Base-by-base conservation (phyloP, 1,140 invertebrate species). In the Notospermus geniculatus region DNA sequence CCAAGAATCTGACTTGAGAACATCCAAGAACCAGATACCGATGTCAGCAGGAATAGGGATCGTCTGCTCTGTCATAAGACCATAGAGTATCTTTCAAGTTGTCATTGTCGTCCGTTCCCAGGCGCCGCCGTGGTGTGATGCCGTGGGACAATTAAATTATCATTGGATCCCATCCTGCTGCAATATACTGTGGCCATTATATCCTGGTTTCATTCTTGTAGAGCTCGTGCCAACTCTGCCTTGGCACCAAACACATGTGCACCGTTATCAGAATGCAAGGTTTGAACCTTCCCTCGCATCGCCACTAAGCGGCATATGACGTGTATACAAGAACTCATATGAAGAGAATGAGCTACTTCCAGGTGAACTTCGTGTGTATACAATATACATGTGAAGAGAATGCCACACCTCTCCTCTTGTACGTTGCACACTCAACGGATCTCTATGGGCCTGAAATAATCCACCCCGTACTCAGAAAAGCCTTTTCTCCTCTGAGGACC, bases 101-200 rank as follows among this genome's bases (percentile, higher is more conserved):
- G 54, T 36, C 50, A 57, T 59, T 9, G 64, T 64, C 11, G 59
- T 32, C 36, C 67, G 50, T 53, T 67, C 67, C n/a, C n/a, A n/a
- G n/a, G n/a, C n/a, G n/a, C n/a, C n/a, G n/a, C n/a, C n/a, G n/a
- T n/a, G n/a, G n/a, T n/a, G n/a, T 39, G 55, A 57, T 2, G 55
- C 55, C 4, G 36, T 19, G 1, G 56, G 56, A 2, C 30, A n/a
- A 57, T 57, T 57, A 32, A 57, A 57, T 2, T 43, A 27, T 41
- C 32, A 57, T 17, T 57, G 22, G n/a, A 57, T 23, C 17, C 45
- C n/a, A n/a, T n/a, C n/a, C n/a, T n/a, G n/a, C n/a, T n/a, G n/a
- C n/a, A n/a, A n/a, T n/a, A n/a, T n/a, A n/a, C n/a, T n/a, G n/a
- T n/a, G n/a, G n/a, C n/a, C n/a, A n/a, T n/a, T n/a, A n/a, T n/a